These are phyloP conservation scores for Portevinia maculata DNA, from an alignment of 2,888 invertebrate species.

Conservation along the genomic window DNA sequence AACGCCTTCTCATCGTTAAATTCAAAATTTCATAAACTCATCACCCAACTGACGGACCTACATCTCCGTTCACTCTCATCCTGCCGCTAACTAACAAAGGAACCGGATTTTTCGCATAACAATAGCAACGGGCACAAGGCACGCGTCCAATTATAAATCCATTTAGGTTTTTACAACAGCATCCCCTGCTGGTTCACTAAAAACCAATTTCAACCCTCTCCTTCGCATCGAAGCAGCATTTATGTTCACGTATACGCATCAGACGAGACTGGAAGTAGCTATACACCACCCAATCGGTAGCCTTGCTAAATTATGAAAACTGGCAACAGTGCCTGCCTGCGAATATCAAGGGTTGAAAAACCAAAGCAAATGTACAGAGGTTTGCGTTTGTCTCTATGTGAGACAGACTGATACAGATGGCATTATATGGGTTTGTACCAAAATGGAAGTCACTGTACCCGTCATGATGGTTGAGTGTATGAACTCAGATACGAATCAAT, in stretches of 20 bases:
- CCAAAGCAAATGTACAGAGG: slow-evolving; percentile 30
- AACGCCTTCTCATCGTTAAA: not conserved
- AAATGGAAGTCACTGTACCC: slow-evolving; percentile 31
- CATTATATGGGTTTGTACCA: not conserved
- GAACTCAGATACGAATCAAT: slow-evolving; percentile 56
- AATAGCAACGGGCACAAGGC: slow-evolving; percentile 33
- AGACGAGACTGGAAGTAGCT: slow-evolving; percentile 6
- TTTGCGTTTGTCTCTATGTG: slow-evolving; percentile 13
- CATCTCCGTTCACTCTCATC: not conserved
- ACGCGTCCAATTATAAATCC: slow-evolving; percentile 63
- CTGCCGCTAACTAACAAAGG: slow-evolving; percentile 2
- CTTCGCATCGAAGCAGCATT: slow-evolving; percentile 3
- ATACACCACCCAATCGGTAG: not conserved
- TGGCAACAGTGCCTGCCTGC: slow-evolving; percentile 62
- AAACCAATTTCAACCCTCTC: slow-evolving; percentile 45
- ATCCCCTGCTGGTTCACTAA: slow-evolving; percentile 21
- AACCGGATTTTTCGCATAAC: slow-evolving; percentile 13
- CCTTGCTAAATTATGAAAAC: slow-evolving; percentile 43
- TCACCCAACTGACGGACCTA: slow-evolving; percentile 19
- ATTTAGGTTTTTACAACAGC: slow-evolving; percentile 52
- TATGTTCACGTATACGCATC: slow-evolving; percentile 10
- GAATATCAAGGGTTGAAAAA: slow-evolving; percentile 64
- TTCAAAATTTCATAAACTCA: slow-evolving; percentile 24
- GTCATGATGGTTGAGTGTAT: slow-evolving; percentile 27
- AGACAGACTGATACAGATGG: slow-evolving; percentile 16